Evolutionary conservation across 2,113 vertebrate species (phyloP), one percentile per base, ranked within the genome.

Genomic region (Potamarius usumacintae): DNA sequence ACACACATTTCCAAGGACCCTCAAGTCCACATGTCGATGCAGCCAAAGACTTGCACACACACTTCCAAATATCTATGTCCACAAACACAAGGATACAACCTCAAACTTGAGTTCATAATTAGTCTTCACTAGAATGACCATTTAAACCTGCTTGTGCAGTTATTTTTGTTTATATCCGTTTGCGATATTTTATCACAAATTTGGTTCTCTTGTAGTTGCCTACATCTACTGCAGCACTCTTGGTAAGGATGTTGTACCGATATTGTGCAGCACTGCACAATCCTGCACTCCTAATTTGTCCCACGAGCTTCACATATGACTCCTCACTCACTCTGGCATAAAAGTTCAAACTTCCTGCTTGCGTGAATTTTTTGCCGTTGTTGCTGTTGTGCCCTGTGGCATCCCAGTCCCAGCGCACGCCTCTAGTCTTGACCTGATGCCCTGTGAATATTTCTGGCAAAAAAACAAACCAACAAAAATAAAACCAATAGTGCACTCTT

Each of bases 11-110:
- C 11, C 50, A 7, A 53, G 76, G 11, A n/a, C 50, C 76, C 22
- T 78, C 22, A 15, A 6, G 50, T 78, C 11, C 50, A 55, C 50
- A 55, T 55, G 22, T 7, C 11, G 12, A 78, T n/a, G 25, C 25
- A 53, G 50, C n/a, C 62, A 80, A 60, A 63, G 8, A n/a, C 84
- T 15, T 52, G 25, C 69, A 85, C 83, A 25, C 60, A 77, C 53
- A 76, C 57, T 20, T 53, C 25, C 15, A 55, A 71, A 67, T 60
- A 80, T 25, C 67, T 71, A 12, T 52, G 5, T 52, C 48, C 20
- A 78, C 50, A 78, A 55, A 53, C 52, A 55, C 76, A 55, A 22
- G 55, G 25, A 78, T 78, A 53, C 5, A 76, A 25, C 69, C 34
- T 72, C 34, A 52, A 76, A 50, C 18, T 50, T 22, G 42, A 76